These are phyloP conservation scores for Aplysia californica DNA, from an alignment of 1,140 invertebrate genomes.

Conservation along the genomic window DNA sequence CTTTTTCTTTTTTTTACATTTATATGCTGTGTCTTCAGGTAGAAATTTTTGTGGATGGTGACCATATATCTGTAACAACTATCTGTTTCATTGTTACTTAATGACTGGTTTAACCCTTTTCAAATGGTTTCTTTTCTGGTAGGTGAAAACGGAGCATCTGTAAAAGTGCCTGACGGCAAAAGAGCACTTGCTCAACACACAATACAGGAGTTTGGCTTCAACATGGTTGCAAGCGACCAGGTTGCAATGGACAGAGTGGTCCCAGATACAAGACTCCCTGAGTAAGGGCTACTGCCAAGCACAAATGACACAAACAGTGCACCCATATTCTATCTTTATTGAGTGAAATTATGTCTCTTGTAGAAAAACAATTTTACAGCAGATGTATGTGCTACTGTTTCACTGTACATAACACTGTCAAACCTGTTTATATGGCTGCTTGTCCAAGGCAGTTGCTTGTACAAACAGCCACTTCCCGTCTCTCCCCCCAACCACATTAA, in stretches of 20 bases:
- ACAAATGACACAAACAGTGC: too few relatives aligned
- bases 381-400: too few relatives aligned
- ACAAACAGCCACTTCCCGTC: too few relatives aligned
- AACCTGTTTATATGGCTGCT: too few relatives aligned
- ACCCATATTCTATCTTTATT: too few relatives aligned
- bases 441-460: too few relatives aligned
- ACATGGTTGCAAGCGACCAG: constrained; percentile 96
- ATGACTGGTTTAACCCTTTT: not conserved
- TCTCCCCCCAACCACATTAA: too few relatives aligned
- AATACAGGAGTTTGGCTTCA: constrained; percentile 89
- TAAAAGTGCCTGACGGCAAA: constrained; percentile 58
- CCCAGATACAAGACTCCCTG: constrained; percentile 86
- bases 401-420: too few relatives aligned
- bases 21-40: not conserved
- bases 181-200: constrained; percentile 53
- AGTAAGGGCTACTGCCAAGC: too few relatives aligned
- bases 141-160: constrained; percentile 64
- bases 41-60: not conserved
- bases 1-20: not conserved
- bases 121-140: not conserved
- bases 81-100: not conserved
- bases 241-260: constrained; percentile 86
- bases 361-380: too few relatives aligned
- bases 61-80: not conserved
- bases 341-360: too few relatives aligned